Conservation (phyloP, 2,888 invertebrate species). For the Chydorus sphaericus region DNA sequence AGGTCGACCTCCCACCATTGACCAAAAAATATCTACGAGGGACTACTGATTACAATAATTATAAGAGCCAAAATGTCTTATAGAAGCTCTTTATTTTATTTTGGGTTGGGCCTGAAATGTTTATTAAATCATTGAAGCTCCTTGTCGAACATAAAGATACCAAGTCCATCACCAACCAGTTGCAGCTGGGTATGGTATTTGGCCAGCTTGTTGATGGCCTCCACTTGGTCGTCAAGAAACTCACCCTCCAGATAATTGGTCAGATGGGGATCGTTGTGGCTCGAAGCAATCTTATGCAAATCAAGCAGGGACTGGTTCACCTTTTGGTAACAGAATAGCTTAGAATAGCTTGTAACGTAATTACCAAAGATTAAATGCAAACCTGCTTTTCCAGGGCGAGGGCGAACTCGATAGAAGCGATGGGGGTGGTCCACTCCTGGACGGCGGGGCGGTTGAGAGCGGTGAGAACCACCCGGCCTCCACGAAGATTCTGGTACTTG, state of each 20-base stretch:
- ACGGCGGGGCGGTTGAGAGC: slow-evolving; percentile 44
- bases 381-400: slow-evolving; percentile 60
- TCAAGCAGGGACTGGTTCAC: slow-evolving; percentile 46
- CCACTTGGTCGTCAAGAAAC: slow-evolving; percentile 53
- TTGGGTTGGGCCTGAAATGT: no score
- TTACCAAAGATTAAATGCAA: not conserved
- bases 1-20: no score
- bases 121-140: slow-evolving; percentile 29
- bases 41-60: no score
- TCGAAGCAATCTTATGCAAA: slow-evolving; percentile 45
- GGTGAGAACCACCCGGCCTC: slow-evolving; percentile 51
- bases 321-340: not conserved
- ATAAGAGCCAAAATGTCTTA: no score
- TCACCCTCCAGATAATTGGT: slow-evolving; percentile 56
- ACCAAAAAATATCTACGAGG: no score
- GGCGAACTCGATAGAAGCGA: slow-evolving; percentile 55
- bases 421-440: slow-evolving; percentile 49
- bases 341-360: not conserved
- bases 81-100: no score
- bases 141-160: slow-evolving; percentile 45
- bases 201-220: slow-evolving; percentile 49
- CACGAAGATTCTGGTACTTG: slow-evolving; percentile 58
- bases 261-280: slow-evolving; percentile 52
- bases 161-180: slow-evolving; percentile 46
- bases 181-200: slow-evolving; percentile 57